A percentile compares a stretch with the other conserved stretches of the same genome.
Conservation (phyloP, 2,113 vertebrate genomes). For the Neodontobutis hainanensis region DNA sequence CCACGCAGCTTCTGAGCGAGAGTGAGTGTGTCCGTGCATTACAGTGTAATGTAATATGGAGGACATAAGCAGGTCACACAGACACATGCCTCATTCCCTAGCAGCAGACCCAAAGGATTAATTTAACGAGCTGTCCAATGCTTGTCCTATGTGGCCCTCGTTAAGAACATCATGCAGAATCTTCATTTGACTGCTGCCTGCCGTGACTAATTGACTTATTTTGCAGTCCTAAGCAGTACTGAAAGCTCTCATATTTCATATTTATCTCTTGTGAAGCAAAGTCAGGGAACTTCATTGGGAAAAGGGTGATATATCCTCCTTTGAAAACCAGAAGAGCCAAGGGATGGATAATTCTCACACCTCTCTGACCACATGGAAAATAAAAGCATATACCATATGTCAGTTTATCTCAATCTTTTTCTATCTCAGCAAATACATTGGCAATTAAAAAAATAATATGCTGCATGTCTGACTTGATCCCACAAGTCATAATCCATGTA, state of each 20-base stretch:
- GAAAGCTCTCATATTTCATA: conserved; percentile 76
- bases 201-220: conserved; percentile 79
- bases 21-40: conserved; percentile 17
- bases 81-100: conserved; percentile 73
- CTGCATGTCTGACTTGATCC: conserved; percentile 3
- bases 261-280: conserved; percentile 65
- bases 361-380: conserved; percentile 15
- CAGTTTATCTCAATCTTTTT: conserved; percentile 12
- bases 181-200: conserved; percentile 75
- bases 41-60: conserved; percentile 60
- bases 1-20: background rate
- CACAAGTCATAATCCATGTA: conserved; percentile 17
- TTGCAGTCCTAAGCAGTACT: conserved; percentile 72
- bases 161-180: conserved; percentile 76
- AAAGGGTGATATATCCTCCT: conserved; percentile 23
- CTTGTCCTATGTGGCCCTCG: conserved; percentile 72
- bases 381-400: background rate
- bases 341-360: conserved; percentile 11
- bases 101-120: conserved; percentile 75
- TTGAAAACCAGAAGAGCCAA: conserved; percentile 17
- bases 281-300: conserved; percentile 59
- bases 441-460: background rate
- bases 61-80: conserved; percentile 77
- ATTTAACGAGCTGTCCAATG: conserved; percentile 79
- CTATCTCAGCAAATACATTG: background rate